Base-by-base conservation (phyloP, 2,888 invertebrate genomes). In the Clepsis dumicolana region DNA sequence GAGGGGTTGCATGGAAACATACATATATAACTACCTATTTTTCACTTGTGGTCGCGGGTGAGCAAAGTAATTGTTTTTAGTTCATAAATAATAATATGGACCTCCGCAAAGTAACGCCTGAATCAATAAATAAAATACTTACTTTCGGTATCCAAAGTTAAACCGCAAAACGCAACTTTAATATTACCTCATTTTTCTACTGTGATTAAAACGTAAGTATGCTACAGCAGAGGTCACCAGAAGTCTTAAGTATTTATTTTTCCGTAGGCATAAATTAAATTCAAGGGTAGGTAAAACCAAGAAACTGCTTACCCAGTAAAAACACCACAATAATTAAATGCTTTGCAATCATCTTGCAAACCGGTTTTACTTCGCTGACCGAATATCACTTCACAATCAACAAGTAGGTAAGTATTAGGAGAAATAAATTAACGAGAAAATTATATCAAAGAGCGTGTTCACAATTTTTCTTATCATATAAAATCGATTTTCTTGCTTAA, bases 301-400 rank as follows among this genome's bases (percentile, higher is more conserved):
- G 52, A 41, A 61, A 44, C 8, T 41, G 24, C 65, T 70, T 53
- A 70, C 70, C 65, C 21, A 70, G 52, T 24, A 69, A 16, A 48
- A 70, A 38, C n/a, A 70, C 50, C 54, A 56, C 56, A 57, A 65
- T 10, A 57, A 70, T 62, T 8, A 70, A 4, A 16, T 54, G 53
- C 50, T 70, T 65, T 48, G 25, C 16, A 56, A 56, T 12, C 70
- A 70, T 70, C 29, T 61, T 61, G 54, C 27, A 5, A 53, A 4
- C 4, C 18, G 32, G 10, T 32, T 32, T 53, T 10, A 18, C 44
- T 44, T 61, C 4, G 53, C 10, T 25, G 5, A 29, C 44, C 41
- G 32, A 25, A 25, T 10, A 53, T 65, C 59, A 60, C 60, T 44
- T 61, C 61, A 61, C 61, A 56, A 44, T 18, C 61, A 56, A 44